These are phyloP conservation scores for Myotis davidii DNA, from an alignment of 2,113 vertebrate species.

Conservation along the genomic window DNA sequence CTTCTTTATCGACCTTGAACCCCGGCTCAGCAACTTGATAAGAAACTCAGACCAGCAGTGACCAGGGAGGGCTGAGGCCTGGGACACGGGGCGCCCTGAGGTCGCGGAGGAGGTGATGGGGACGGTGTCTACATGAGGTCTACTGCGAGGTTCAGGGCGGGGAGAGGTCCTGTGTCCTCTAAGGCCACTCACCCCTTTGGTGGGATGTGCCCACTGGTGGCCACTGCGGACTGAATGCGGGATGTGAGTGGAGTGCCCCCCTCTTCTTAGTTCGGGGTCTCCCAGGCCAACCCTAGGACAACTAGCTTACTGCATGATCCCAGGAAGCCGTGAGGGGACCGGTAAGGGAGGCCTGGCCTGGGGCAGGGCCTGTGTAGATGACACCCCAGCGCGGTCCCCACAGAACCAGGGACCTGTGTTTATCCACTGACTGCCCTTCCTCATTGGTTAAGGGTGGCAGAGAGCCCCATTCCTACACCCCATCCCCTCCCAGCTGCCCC, in stretches of 20 bases:
- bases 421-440: background rate
- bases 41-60: background rate
- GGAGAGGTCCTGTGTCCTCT: background rate
- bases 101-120: rapidly evolving
- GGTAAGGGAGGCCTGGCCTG: rapidly evolving
- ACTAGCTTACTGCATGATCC: background rate
- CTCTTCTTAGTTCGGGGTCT: background rate
- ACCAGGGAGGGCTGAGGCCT: background rate
- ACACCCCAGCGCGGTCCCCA: rapidly evolving
- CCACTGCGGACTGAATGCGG: rapidly evolving
- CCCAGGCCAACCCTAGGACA: background rate
- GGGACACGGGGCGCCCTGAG: background rate
- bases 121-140: background rate
- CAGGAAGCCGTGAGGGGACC: rapidly evolving
- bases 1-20: background rate
- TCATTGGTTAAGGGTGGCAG: background rate
- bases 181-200: background rate
- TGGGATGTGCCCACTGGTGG: background rate
- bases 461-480: background rate
- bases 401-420: rapidly evolving
- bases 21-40: background rate
- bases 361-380: background rate
- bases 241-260: background rate
- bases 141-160: rapidly evolving
- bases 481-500: no score